Base-by-base conservation (phyloP, 2,888 invertebrate genomes). In the Dicranocentrus wangi region DNA sequence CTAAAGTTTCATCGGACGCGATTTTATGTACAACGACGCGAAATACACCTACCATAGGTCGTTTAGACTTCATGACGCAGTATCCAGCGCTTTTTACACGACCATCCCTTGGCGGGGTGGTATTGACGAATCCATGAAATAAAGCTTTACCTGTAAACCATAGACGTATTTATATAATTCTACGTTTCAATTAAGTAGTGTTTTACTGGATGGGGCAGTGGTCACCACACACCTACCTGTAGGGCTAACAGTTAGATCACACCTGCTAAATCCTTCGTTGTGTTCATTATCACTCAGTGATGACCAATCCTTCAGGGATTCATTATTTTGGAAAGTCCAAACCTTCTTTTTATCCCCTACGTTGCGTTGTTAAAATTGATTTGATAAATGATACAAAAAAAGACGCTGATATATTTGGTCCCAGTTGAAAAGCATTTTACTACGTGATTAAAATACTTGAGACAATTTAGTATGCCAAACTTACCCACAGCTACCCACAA, bases 271-370 rank as follows among this genome's bases (percentile, higher is more conserved):
- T 0, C 97, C 97, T 88, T 95, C 92, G 77, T 92, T 91, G 87
- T 95, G 93, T 89, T 97, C 96, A 81, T 91, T 92, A 88, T 98
- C 98, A 71, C 91, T 89, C 0, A 94, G 93, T 0, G 93, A 91
- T 17, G 93, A 89, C 92, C 95, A 96, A 53, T 92, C 90, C 0
- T 94, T 90, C 2, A 96, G 87, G 0, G 91, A 91, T 23, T 91
- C 89, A 0, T 91, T 90, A 47, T 91, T 90, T 79, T 90, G 88
- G 88, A 97, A 96, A 87, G 92, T 91, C 92, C 94, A 95, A 0
- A 92, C 87, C 39, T 94, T 89, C 87, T 95, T 94, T 3, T 92
- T 92, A 89, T 95, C 94, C 55, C 93, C 93, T 91, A 87, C n/a
- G 39, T n/a, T n/a, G n/a, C n/a, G n/a, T n/a, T n/a, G n/a, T n/a